These are phyloP conservation scores for Luffia ferchaultella DNA, from an alignment of 2,888 invertebrate species.

Conservation along the genomic window DNA sequence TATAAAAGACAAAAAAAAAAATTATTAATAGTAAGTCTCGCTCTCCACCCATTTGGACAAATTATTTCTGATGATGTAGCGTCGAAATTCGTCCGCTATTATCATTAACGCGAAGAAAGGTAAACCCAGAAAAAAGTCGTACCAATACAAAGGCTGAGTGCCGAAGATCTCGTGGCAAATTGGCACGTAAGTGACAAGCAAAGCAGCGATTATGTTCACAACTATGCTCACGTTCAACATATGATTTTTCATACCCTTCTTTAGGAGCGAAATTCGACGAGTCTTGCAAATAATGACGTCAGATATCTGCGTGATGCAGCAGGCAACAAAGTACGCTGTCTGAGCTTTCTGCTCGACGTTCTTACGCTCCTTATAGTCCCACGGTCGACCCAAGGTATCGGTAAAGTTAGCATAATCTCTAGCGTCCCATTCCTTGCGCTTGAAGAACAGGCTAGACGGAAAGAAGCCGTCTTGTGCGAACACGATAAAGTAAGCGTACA, in stretches of 20 bases:
- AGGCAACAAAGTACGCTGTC: conserved; percentile 80
- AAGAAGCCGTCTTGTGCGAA: conserved; percentile 83
- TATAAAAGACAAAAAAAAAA: no score
- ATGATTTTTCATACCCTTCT: conserved; percentile 80
- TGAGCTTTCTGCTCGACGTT: conserved; percentile 76
- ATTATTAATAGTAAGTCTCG: conserved; percentile 79
- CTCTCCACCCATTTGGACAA: conserved; percentile 75
- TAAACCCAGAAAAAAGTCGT: conserved; percentile 75
- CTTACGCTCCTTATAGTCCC: conserved; percentile 75
- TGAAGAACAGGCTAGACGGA: conserved; percentile 70
- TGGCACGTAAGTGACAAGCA: conserved; percentile 73
- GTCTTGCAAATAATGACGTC: conserved; percentile 84
- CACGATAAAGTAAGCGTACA: conserved; percentile 81
- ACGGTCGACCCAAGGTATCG: conserved; percentile 80
- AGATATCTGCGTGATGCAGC: conserved; percentile 80
- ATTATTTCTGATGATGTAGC: conserved; percentile 72
- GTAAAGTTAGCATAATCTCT: conserved; percentile 62
- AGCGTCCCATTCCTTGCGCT: conserved; percentile 79
- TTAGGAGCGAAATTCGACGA: conserved; percentile 73
- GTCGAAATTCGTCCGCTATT: conserved; percentile 76
- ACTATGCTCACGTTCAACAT: conserved; percentile 69
- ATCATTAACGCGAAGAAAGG: conserved; percentile 81
- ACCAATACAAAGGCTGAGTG: conserved; percentile 73
- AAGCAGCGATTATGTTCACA: conserved; percentile 71
- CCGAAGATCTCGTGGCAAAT: conserved; percentile 72